Evolutionary conservation across 2,797 vertebrate species (phyloP), one percentile per base, ranked within the genome.

Genomic region (Tokudaia muenninki): DNA sequence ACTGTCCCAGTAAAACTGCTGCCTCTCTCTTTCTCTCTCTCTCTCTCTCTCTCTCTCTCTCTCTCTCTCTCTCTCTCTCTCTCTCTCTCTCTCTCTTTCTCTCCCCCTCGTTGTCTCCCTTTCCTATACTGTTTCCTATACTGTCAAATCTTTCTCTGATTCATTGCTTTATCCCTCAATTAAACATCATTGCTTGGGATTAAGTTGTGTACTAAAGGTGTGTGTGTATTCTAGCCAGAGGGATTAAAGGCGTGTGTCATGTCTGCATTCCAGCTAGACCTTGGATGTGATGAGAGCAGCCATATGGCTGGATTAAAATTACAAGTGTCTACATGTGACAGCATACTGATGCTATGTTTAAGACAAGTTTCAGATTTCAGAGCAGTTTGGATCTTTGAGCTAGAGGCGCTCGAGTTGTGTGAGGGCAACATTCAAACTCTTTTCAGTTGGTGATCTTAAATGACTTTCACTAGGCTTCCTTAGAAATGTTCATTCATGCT

Each of bases 401-500:
- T n/a, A 78, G 47, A 52, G 72, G 22, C 67, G 10, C n/a, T 2
- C n/a, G 1, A 59, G 77, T 21, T 78, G 41, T 75, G 8, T 65
- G 61, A 87, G 74, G 41, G 22, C 7, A 78, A n/a, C 29, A 57
- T 63, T 82, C 26, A 59, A 10, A 26, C 34, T 90, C 41, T 95
- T 79, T 78, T 84, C 52, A 78, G 47, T 41, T 37, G n/a, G 29
- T 26, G 8, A 87, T 87, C 91, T 83, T 97, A 65, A 87, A 59
- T 83, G 55, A 61, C 17, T 61, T 82, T 94, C 55, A 47, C 17
- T 84, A 72, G 21, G 34, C 2, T 92, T 80, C 59, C 31, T 72
- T 31, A 17, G 72, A 91, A 95, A 61, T 72, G 52, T 37, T 95
- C 29, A 61, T 92, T 88, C 13, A 4, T 82, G 24, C 12, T 50